Evolutionary conservation across 2,888 invertebrate species (phyloP).

Genomic region (Drosophila conformis): DNA sequence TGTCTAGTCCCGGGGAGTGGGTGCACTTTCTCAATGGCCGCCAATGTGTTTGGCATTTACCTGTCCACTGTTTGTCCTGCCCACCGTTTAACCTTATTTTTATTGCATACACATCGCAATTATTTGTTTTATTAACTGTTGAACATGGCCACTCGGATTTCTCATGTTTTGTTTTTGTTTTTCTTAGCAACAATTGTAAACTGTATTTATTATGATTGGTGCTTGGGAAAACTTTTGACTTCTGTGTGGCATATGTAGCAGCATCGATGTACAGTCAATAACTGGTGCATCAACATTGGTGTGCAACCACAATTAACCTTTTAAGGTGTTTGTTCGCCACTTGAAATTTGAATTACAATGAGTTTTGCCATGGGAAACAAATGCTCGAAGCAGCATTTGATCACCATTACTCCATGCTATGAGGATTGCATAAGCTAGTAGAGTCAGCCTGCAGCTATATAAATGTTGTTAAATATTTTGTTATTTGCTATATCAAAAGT

Average conservation of each 20-base stretch:
- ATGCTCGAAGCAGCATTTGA: not conserved
- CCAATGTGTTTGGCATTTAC: conserved; percentile 30
- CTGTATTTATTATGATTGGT: conserved; percentile 69
- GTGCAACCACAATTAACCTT: conserved; percentile 50
- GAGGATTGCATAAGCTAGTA: too few relatives aligned
- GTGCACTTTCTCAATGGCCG: conserved; percentile 62
- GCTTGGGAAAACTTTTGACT: conserved; percentile 65
- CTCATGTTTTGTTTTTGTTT: conserved; percentile 45
- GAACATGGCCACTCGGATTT: conserved; percentile 64
- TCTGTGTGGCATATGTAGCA: conserved; percentile 40
- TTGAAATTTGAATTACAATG: conserved; percentile 16
- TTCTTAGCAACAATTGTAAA: conserved; percentile 64
- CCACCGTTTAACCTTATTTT: conserved; percentile 78
- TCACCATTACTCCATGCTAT: not conserved
- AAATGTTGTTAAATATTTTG: too few relatives aligned
- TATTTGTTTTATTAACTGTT: conserved; percentile 81
- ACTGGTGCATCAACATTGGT: conserved; percentile 20
- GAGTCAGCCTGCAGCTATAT: too few relatives aligned
- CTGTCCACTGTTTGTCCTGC: conserved; percentile 54
- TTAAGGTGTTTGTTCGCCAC: conserved; percentile 37
- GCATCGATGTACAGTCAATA: conserved; percentile 27
- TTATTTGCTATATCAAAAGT: too few relatives aligned
- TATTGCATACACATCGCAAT: conserved; percentile 75
- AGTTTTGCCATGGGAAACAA: conserved; percentile 26
- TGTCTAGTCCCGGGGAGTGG: conserved; percentile 40